phyloP scores from a whole-genome alignment of 2,888 invertebrate species.

The Timema cristinae region DNA sequence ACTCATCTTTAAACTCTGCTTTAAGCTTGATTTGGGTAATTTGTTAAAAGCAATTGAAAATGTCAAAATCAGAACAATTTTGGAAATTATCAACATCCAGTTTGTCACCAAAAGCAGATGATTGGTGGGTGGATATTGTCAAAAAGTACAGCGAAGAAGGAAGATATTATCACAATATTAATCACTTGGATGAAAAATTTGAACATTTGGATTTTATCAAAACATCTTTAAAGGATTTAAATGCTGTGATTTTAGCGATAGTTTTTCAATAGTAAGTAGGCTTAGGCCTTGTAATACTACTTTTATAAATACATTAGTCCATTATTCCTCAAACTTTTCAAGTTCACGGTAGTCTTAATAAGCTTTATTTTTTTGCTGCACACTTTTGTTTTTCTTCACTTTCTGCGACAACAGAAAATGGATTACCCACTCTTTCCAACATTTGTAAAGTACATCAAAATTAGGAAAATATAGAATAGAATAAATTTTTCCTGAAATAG shows the following conservation, averaged over 20 bases:
- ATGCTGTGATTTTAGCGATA: conserved; percentile 50
- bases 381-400: background rate
- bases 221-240: conserved; percentile 45
- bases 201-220: conserved; percentile 46
- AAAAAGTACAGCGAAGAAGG: conserved; percentile 46
- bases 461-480: too few relatives aligned
- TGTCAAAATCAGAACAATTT: conserved; percentile 37
- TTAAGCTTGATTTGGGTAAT: too few relatives aligned
- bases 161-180: conserved; percentile 50
- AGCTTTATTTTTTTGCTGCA: background rate
- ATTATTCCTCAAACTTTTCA: background rate
- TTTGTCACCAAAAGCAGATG: conserved; percentile 39
- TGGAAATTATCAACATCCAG: conserved; percentile 45
- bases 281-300: background rate
- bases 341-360: background rate
- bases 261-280: conserved; percentile 55
- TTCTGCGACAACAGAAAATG: too few relatives aligned
- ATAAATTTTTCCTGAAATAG: too few relatives aligned
- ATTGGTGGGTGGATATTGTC: conserved; percentile 45
- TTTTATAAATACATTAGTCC: conserved; percentile 3
- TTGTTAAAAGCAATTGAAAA: too few relatives aligned
- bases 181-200: conserved; percentile 49
- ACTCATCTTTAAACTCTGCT: too few relatives aligned
- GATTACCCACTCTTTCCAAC: too few relatives aligned
- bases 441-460: too few relatives aligned